Base-by-base conservation (phyloP, 2,797 vertebrate species). In the Masticophis lateralis region DNA sequence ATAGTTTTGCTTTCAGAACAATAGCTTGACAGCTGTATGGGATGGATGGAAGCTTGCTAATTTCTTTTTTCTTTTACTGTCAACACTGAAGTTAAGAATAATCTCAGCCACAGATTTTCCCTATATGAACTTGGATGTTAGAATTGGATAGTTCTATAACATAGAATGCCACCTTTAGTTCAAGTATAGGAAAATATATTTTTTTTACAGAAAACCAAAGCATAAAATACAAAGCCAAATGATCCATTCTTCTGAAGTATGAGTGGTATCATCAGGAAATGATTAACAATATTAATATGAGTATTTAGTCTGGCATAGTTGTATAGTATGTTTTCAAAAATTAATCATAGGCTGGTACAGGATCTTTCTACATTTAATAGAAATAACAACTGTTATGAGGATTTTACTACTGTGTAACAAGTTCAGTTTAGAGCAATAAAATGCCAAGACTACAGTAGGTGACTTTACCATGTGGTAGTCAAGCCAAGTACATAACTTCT, bases 1-100 rank as follows among this genome's bases (percentile, higher is more conserved):
- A 89, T 89, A 83, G 51, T 86, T 86, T 86, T 61, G 66, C 32
- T 89, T 83, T 86, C 43, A 51, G 43, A 92, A 89, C 60, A 92
- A 92, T 86, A 55, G 69, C 8, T 74, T 83, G 74, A 89, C 92
- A 90, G 57, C n/a, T 92, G 43, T 28, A 14, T 86, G 57, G 87
- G 43, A 27, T 89, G 91, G 87, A 89, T 14, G 3, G 20, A n/a
- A 53, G 56, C 87, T 12, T 25, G 56, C 69, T 53, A 51, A 43
- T 79, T 43, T 20, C 9, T 10, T 43, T 74, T 37, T 32, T 74
- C 28, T 83, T 56, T 32, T 28, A 37, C 51, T 66, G 60, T 55
- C 11, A 43, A 28, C 18, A 28, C 88, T 90, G 47, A 61, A 86
- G 88, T 83, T 60, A 86, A 61, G 28, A 53, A 47, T 79, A 61